Evolutionary conservation across 2,888 invertebrate genomes (phyloP).

Genomic region (Drosophila histrio): DNA sequence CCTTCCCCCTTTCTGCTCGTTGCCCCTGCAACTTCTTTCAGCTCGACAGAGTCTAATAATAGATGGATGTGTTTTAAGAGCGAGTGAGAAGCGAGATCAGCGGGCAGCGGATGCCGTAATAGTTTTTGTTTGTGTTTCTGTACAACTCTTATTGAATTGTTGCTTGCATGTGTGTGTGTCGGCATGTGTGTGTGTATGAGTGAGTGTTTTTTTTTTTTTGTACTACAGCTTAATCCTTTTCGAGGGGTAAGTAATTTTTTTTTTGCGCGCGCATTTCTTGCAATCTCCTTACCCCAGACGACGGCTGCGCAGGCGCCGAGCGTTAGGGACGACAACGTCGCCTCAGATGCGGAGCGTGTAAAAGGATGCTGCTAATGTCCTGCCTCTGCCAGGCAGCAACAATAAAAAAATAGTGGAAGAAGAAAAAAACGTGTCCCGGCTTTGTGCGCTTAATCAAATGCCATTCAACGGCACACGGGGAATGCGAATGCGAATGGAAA

Average conservation of each 20-base stretch:
- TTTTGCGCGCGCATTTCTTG: conserved; percentile 72
- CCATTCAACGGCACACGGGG: conserved; percentile 43
- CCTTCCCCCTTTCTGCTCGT: conserved; percentile 4
- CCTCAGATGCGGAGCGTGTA: conserved; percentile 58
- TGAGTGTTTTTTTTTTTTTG: conserved; percentile 26
- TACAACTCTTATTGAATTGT: not conserved
- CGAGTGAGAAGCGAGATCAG: conserved; percentile 30
- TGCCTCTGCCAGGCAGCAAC: conserved; percentile 41
- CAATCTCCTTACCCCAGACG: conserved; percentile 48
- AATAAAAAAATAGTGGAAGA: conserved; percentile 2
- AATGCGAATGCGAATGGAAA: conserved; percentile 9
- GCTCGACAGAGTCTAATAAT: conserved; percentile 51
- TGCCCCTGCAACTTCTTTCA: conserved; percentile 21
- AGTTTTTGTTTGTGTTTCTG: conserved; percentile 27
- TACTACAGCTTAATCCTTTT: conserved; percentile 59
- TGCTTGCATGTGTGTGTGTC: conserved; percentile 17
- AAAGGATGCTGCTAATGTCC: conserved; percentile 83
- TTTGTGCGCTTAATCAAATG: conserved; percentile 72
- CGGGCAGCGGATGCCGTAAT: conserved; percentile 62
- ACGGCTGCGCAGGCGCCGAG: conserved; percentile 70
- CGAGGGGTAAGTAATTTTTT: conserved; percentile 63
- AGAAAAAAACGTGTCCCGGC: conserved; percentile 41
- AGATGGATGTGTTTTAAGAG: conserved; percentile 23
- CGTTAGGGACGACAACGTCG: conserved; percentile 40
- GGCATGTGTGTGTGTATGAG: conserved; percentile 9